Percentiles rank a stretch among this genome's conserved stretches.
Evolutionary conservation across 2,888 invertebrate genomes (phyloP).

Genomic region (Octonoba sinensis): DNA sequence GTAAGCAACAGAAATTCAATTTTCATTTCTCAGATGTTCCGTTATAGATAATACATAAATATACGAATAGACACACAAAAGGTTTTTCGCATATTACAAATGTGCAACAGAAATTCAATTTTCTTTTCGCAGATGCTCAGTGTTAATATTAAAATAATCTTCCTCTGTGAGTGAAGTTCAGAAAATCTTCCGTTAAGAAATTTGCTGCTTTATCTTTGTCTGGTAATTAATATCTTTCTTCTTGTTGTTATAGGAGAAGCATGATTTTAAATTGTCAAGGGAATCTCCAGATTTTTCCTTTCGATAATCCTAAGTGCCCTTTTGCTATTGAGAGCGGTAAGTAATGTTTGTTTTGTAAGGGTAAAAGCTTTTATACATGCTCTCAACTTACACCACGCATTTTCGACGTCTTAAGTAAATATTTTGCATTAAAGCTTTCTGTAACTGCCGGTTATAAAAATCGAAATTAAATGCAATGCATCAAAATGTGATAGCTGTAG

Average conservation of each 20-base stretch:
- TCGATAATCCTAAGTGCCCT: constrained; percentile 94
- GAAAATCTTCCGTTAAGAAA: no score
- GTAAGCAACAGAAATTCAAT: no score
- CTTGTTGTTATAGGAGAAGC: constrained; percentile 79
- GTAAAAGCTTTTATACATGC: neutral
- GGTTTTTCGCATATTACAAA: no score
- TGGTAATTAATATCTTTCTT: neutral
- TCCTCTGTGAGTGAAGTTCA: no score
- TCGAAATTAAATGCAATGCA: no score
- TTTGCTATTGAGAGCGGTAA: constrained; percentile 83
- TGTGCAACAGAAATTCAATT: no score
- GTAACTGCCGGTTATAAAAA: neutral
- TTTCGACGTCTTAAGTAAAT: neutral
- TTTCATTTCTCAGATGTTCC: no score
- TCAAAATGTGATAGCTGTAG: no score
- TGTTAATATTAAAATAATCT: no score
- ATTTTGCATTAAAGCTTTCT: neutral
- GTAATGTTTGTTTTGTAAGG: constrained; percentile 22
- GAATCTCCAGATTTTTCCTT: constrained; percentile 93
- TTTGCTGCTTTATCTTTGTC: neutral
- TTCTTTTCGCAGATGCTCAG: no score
- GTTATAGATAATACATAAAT: no score
- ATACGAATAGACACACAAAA: no score
- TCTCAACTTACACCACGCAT: neutral
- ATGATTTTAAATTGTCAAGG: constrained; percentile 94